Evolutionary conservation across 2,113 vertebrate genomes (phyloP), one percentile per base, ranked within the genome.

Genomic region (pig (Sus scrofa)): DNA sequence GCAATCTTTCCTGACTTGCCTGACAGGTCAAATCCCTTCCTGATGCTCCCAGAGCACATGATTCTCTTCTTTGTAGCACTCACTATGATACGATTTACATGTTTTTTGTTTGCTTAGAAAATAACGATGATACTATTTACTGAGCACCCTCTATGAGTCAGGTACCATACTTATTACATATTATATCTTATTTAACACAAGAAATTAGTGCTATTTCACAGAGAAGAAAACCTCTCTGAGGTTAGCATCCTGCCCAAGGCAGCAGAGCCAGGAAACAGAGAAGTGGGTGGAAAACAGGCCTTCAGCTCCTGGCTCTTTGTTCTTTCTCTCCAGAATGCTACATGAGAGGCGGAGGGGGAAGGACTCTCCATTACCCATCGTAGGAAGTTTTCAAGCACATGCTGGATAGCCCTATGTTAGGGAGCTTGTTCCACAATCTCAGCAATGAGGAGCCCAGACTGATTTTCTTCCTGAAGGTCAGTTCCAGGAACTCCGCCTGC

Each of bases 121-220:
- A 78, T 34, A 65, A 60, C 26, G 27, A 78, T 37, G 6, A 30
- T 56, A 44, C 18, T 62, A 63, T 75, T 86, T 90, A 81, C 68
- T 78, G 27, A 71, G 91, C 34, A 65, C 9, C 32, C 58, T 74
- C 58, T 67, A 34, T 11, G 52, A 60, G 18, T 62, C 32, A 78
- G 54, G 32, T 83, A 58, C 27, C 67, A 26, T 32, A 37, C 9
- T 82, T 77, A 60, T 54, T 86, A 58, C 50, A 91, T 67, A 88
- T 58, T 65, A 14, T 50, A 39, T 68, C 75, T 95, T 75, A 84
- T 56, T 95, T 92, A 79, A 56, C 54, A 77, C 37, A 93, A 65
- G 56, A 74, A 63, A 75, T 32, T 24, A 77, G 30, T 92, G 39
- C 32, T 70, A 78, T 73, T 85, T 82, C 26, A 15, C 84, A 75